Base-by-base conservation (phyloP, 2,888 invertebrate species). In the Altica lythri region DNA sequence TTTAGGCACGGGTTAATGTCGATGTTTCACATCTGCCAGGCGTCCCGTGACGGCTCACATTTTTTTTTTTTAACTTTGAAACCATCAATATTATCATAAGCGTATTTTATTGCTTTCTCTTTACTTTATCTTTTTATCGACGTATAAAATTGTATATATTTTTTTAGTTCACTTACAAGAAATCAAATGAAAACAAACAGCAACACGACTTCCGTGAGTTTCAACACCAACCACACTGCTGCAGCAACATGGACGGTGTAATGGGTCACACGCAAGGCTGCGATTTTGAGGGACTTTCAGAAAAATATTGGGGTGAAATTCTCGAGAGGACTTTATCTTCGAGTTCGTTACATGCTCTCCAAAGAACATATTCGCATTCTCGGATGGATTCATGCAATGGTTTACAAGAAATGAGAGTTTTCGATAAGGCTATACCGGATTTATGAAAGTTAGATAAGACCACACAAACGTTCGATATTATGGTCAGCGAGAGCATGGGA, bases 321-420 rank as follows among this genome's bases (percentile, higher is more conserved):
- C 77, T 90, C 62, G 89, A 90, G 72, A 79, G 89, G 4, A 89
- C 89, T 1, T 84, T 89, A 5, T 89, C 89, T 35, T 87, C 88
- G 1, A 85, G 82, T 52, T 89, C 89, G 42, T 78, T 90, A 35
- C 89, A 89, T 68, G 86, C 86, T 19, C 66, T 76, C 2, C 75
- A 75, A 45, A 59, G 72, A 29, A 69, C 72, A 1, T 74, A 71
- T 54, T 68, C 70, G 19, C 67, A 66, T 12, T 62, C 71, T 5
- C 59, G 65, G 14, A 72, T 72, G 69, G 70, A 71, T 12, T 61
- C 72, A 13, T 76, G 75, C 61, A 76, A 76, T 55, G 76, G 76
- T 5, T 44, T 69, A 25, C 73, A 75, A 50, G 76, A 76, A 57
- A 69, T 76, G 72, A 68, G 68, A 40, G 65, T 72, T 46, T 66